Evolutionary conservation across 2,888 invertebrate species (phyloP), one percentile per base, ranked within the genome.

Genomic region (Leucophora obtusa): DNA sequence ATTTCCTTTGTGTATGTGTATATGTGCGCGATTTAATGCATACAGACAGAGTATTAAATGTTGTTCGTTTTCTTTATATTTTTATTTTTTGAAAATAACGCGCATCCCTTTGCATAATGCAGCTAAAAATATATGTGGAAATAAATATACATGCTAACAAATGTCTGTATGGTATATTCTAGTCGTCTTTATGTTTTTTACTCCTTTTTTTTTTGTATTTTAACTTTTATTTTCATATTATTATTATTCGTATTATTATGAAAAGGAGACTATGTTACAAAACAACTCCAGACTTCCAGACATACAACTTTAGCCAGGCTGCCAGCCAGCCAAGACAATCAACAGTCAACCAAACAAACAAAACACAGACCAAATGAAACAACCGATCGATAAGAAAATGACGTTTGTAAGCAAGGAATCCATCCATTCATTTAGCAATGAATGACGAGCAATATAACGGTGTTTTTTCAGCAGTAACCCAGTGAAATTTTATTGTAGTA

Each of bases 51-150:
- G 38, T 11, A 38, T 38, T 38, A 38, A 38, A 38, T 38, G 38
- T 38, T 35, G 35, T 38, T 28, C 1, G 5, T 28, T 28, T 28
- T 28, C 28, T 28, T 28, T 28, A 28, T 28, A 28, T 7, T 6
- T 28, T 28, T 28, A 6, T 38, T 38, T 11, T 38, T 2, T 11
- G 11, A 38, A 78, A 78, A 78, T 68, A 78, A 68, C 60, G 77
- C 60, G 77, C 77, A 77, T 77, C 71, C 77, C 71, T 71, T 77
- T 77, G 71, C 71, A 78, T 72, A 78, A 78, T 78, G 77, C 77
- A 66, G 77, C 35, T 53, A 65, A 77, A 69, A 63, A 8, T 21
- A 47, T 43, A 47, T 11, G 11, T 10, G 1, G 18, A 2, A 59
- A 50, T 15, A 60, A 15, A 10, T 15, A 21, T 4, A 33, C 33